These are phyloP conservation scores for Orchesella flavescens DNA, from an alignment of 2,888 invertebrate genomes.

Conservation along the genomic window DNA sequence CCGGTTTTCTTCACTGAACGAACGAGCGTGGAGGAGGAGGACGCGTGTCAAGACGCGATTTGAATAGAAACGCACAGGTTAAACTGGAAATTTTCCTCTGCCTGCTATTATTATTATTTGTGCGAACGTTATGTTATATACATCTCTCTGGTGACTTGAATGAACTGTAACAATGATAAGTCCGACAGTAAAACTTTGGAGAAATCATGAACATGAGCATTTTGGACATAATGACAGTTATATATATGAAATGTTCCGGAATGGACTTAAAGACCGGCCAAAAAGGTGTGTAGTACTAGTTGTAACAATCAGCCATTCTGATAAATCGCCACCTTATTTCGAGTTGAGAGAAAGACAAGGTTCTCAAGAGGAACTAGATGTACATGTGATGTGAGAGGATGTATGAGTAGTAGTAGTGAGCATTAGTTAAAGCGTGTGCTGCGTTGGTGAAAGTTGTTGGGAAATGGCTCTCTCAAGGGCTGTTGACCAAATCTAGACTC, in stretches of 20 bases:
- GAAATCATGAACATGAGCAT: constrained; percentile 13
- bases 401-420: background rate
- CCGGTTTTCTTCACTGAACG: constrained; percentile 1
- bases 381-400: background rate
- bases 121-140: no score
- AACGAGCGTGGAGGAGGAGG: background rate
- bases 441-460: constrained; percentile 36
- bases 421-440: background rate
- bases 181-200: no score
- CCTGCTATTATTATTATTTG: no score
- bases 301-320: constrained; percentile 39
- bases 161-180: no score
- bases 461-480: constrained; percentile 59
- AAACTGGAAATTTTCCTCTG: background rate
- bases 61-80: constrained; percentile 13
- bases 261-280: background rate
- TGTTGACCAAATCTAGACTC: constrained; percentile 45
- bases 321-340: constrained; percentile 40
- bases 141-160: no score
- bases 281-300: constrained; percentile 8
- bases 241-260: background rate
- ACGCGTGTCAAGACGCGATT: constrained; percentile 49
- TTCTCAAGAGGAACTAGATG: constrained; percentile 35
- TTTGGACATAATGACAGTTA: constrained; percentile 30
- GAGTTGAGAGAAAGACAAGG: constrained; percentile 24